These are phyloP conservation scores for Leiothrix lutea DNA, from an alignment of 2,113 vertebrate genomes.

Conservation along the genomic window DNA sequence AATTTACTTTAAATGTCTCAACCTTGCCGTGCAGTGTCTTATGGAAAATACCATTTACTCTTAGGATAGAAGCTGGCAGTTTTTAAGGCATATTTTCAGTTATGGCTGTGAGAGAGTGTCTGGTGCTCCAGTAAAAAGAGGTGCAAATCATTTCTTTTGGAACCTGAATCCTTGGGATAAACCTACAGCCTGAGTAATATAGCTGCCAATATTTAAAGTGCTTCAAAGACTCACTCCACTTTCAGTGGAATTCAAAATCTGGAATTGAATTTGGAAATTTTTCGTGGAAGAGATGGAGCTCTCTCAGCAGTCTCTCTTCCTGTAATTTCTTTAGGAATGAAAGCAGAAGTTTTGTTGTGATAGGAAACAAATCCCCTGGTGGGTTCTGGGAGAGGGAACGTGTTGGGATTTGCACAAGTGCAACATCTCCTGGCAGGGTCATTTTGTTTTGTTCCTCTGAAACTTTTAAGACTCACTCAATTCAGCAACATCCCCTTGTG, in stretches of 20 bases:
- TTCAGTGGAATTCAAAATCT: neutral
- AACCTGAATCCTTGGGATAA: neutral
- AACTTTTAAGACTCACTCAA: neutral
- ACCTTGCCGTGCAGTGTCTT: neutral
- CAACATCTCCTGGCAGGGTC: neutral
- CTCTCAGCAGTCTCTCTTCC: neutral
- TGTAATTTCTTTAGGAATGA: neutral
- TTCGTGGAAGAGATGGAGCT: neutral
- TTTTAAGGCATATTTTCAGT: neutral
- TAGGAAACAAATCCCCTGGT: neutral
- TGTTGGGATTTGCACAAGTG: neutral
- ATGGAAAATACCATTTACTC: neutral
- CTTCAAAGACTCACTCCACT: neutral
- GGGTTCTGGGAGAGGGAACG: neutral
- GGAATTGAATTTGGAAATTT: neutral
- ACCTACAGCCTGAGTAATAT: neutral
- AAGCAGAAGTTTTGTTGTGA: neutral
- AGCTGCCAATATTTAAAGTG: neutral
- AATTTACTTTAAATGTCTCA: constrained; percentile 37
- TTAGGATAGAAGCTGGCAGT: neutral
- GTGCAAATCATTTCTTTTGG: neutral
- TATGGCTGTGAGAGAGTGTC: neutral
- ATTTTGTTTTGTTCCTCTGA: neutral
- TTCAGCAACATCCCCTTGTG: neutral
- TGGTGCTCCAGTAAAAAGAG: neutral